phyloP scores from a whole-genome alignment of 2,797 vertebrate genomes.

The Neomorphus geoffroyi region DNA sequence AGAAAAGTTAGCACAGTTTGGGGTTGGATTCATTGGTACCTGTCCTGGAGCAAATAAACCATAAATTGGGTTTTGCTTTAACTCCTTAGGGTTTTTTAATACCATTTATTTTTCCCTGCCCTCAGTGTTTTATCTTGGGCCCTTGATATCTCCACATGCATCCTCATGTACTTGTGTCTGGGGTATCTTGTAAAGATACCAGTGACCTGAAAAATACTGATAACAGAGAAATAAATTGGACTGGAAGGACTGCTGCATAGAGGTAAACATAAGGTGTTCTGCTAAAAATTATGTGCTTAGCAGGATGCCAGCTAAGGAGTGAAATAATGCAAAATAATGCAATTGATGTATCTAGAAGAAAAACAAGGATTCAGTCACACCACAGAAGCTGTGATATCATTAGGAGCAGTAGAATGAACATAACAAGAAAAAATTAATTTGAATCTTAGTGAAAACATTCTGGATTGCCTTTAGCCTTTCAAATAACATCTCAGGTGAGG shows the following conservation, averaged over 20 bases:
- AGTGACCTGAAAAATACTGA: neutral
- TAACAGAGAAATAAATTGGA: neutral
- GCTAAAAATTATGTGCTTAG: neutral
- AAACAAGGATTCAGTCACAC: neutral
- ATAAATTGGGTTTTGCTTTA: neutral
- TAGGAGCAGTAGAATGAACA: neutral
- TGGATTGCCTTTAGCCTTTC: slow-evolving; percentile 25
- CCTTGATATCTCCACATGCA: neutral
- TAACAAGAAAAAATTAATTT: neutral
- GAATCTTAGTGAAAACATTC: neutral
- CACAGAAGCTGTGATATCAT: neutral
- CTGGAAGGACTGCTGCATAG: neutral
- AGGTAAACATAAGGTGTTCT: neutral
- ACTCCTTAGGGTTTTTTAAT: neutral
- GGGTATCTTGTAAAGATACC: neutral
- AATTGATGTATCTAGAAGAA: neutral
- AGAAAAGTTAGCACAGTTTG: neutral
- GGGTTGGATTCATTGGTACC: neutral
- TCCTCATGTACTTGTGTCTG: neutral
- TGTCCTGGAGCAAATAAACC: neutral
- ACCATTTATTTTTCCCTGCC: neutral
- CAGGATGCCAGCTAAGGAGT: neutral
- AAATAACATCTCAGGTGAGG: neutral
- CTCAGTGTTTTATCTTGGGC: neutral
- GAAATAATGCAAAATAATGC: neutral